These are phyloP conservation scores for Zoanthus sociatus DNA, from an alignment of 92 coral and sea anemone genomes.

Conservation along the genomic window DNA sequence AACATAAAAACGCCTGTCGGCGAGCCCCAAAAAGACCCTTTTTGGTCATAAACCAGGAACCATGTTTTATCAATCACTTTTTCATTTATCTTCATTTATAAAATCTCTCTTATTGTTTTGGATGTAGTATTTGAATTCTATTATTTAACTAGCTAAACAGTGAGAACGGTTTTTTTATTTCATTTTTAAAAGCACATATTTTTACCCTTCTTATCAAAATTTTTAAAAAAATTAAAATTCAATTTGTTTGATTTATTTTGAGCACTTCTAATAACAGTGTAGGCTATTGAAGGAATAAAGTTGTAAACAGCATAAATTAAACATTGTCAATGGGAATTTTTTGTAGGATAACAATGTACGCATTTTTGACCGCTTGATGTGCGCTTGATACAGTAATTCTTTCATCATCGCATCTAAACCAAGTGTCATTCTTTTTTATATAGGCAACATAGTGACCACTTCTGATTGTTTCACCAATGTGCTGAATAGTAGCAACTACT, in stretches of 20 bases:
- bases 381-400: too few species aligned
- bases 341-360: too few species aligned
- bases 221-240: not conserved
- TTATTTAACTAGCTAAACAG: conserved; percentile 17
- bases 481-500: too few species aligned
- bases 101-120: conserved; percentile 29
- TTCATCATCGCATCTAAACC: too few species aligned
- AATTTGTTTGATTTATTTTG: conserved; percentile 15
- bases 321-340: conserved; percentile 14
- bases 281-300: conserved; percentile 13
- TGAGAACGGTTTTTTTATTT: not conserved
- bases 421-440: too few species aligned
- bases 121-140: conserved; percentile 25
- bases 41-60: too few species aligned
- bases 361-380: too few species aligned
- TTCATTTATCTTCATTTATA: not conserved
- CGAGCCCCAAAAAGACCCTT: too few species aligned
- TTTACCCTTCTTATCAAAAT: conserved; percentile 5
- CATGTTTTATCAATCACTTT: too few species aligned
- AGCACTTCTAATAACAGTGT: conserved; percentile 16
- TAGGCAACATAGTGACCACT: too few species aligned
- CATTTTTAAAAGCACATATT: not conserved
- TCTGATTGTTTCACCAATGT: too few species aligned
- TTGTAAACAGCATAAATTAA: not conserved
- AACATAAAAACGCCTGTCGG: too few species aligned